Conservation (phyloP, 2,113 vertebrate genomes). For the Xiphophorus hellerii region DNA sequence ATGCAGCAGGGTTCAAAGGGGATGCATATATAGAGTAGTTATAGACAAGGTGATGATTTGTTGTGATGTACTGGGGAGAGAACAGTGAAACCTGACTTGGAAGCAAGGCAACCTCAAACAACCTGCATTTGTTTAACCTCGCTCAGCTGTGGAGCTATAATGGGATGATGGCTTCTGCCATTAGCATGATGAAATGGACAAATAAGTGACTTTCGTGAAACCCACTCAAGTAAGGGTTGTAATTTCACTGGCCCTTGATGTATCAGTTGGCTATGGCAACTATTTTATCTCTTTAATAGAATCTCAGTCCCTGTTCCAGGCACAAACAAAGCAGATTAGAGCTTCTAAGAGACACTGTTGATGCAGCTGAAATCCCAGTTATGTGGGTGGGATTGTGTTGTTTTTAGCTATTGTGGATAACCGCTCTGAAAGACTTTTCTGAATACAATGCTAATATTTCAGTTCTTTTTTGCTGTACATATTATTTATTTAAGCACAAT, state of each 20-base stretch:
- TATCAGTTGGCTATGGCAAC: conserved; percentile 81
- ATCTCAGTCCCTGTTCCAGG: conserved; percentile 64
- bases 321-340: conserved; percentile 77
- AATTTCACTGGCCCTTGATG: conserved; percentile 83
- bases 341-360: conserved; percentile 49
- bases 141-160: conserved; percentile 72
- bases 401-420: conserved; percentile 4
- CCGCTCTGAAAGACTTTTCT: not conserved
- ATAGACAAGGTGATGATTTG: conserved; percentile 76
- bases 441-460: not conserved
- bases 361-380: conserved; percentile 51
- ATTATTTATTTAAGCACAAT: not conserved
- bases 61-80: conserved; percentile 55
- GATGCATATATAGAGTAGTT: conserved; percentile 58
- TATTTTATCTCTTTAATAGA: conserved; percentile 80
- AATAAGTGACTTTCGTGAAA: conserved; percentile 80
- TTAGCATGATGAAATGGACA: conserved; percentile 84
- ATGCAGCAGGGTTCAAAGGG: conserved; percentile 65
- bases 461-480: not conserved
- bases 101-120: conserved; percentile 73
- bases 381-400: conserved; percentile 37
- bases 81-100: conserved; percentile 57
- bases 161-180: conserved; percentile 77
- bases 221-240: conserved; percentile 72
- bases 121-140: conserved; percentile 76